Conservation (phyloP, 2,113 vertebrate species). For the Hemibagrus wyckioides region DNA sequence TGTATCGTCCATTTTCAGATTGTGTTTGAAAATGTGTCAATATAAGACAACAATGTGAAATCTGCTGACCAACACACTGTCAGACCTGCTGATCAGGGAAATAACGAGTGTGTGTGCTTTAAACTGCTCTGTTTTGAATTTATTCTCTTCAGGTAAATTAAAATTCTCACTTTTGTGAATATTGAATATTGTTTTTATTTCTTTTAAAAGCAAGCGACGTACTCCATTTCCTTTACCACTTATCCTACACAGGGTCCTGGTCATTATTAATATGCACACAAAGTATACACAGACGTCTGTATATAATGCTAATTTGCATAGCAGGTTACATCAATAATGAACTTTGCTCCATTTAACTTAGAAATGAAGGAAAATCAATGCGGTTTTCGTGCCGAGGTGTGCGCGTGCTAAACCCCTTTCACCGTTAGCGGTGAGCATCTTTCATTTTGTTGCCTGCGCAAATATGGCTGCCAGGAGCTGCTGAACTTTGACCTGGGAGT, state of each 20-base stretch:
- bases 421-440: background rate
- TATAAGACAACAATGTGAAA: no score
- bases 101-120: background rate
- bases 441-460: constrained; percentile 24
- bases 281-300: background rate
- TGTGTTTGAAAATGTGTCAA: background rate
- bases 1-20: background rate
- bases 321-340: background rate
- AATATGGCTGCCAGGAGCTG: background rate
- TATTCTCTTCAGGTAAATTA: background rate
- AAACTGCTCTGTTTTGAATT: background rate
- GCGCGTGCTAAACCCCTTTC: background rate
- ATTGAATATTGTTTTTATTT: no score
- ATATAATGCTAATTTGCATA: constrained; percentile 3
- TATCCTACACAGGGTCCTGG: no score
- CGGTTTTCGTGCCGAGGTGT: background rate
- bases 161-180: no score
- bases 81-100: background rate
- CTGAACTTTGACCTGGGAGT: constrained; percentile 15
- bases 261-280: background rate
- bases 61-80: background rate
- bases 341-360: constrained; percentile 4
- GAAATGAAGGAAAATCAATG: constrained; percentile 26
- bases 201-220: no score
- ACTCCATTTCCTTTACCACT: no score